Base-by-base conservation (phyloP, 53 echinoderm and acorn worm genomes). In the Mesocentrotus franciscanus region DNA sequence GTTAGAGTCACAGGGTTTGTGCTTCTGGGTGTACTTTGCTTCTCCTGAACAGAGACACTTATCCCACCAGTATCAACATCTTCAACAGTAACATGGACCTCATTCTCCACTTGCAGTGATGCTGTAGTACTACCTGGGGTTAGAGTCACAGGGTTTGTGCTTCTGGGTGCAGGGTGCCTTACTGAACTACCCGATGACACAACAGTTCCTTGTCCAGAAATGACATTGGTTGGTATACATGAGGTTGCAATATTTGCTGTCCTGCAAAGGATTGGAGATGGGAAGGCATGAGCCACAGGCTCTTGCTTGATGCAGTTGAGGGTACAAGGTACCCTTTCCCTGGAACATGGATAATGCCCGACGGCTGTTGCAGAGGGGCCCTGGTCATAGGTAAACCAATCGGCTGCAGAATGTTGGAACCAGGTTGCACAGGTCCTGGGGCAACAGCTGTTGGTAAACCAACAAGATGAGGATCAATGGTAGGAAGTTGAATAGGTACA, bases 321-420 rank as follows among this genome's bases (percentile, higher is more conserved):
- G 91, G 91, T 36, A 91, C 55, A 9, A 91, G 91, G 68, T 66
- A 91, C 24, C 91, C 91, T 56, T 91, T 91, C 22, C 91, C 91
- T 17, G 91, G 91, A 35, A 91, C 62, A 42, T 91, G 91, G 39
- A 91, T 64, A 24, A 91, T 68, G 1, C 91, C 12, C 9, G 91
- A 26, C 35, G 17, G 91, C 13, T 91, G 62, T 10, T 9, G 91
- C 24, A 56, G 26, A 87, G 87, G 87, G 58, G 87, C 10, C n/a
- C 12, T 49, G 32, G 84, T 27, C 20, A 49, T 84, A 42, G 39
- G 58, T 39, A 58, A 56, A 29, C 57, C 87, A 56, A 87, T 87
- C 36, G 70, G 56, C 61, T 61, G 91, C 22, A 68, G 14, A 10
- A 60, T 61, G 20, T 64, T 62, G 66, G 91, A 22, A 35, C 35